Evolutionary conservation across 64 coral and sea anemone species (phyloP), one percentile per base, ranked within the genome.

Genomic region (Stichodactyla mertensii): DNA sequence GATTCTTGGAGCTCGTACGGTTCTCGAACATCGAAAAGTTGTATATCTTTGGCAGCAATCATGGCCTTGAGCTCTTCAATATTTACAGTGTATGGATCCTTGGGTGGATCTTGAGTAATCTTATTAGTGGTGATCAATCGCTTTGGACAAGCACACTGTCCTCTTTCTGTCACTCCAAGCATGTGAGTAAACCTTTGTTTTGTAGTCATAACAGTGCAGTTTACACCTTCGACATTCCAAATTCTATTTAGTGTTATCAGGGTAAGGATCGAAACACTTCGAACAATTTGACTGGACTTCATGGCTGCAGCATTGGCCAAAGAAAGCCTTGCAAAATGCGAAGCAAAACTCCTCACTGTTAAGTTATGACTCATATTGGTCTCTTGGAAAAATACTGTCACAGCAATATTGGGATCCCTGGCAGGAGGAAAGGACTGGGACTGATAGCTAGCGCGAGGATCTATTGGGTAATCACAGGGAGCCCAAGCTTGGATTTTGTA

Each of bases 21-120:
- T 85, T 96, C 94, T 7, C 94, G 91, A 12, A 96, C 94, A 90
- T 96, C 94, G 77, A 92, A 87, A 26, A 92, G 79, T 18, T 92
- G 90, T 66, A 92, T 86, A 36, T 79, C 80, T 10, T 82, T 20
- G 6, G 84, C 77, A 70, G 57, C 77, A 28, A 92, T 51, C 90
- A 92, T 87, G 26, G 86, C 77, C 36, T 83, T 55, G 0, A 92
- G 52, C 23, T 92, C 90, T 87, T 78, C 80, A 19, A 92, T 87
- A 57, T 79, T 87, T 69, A 92, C 86, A 71, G 90, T 92, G 67
- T 64, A 55, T 18, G 86, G 90, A 27, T 92, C 90, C 52, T 87
- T 36, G 22, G 86, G 77, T 36, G 83, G 78, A 54, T 81, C 16
- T 81, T 14, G 78, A 11, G 78, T 81, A 22, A 56, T 31, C 8